phyloP scores from a whole-genome alignment of 2,113 vertebrate species.

The Edolisoma coerulescens region DNA sequence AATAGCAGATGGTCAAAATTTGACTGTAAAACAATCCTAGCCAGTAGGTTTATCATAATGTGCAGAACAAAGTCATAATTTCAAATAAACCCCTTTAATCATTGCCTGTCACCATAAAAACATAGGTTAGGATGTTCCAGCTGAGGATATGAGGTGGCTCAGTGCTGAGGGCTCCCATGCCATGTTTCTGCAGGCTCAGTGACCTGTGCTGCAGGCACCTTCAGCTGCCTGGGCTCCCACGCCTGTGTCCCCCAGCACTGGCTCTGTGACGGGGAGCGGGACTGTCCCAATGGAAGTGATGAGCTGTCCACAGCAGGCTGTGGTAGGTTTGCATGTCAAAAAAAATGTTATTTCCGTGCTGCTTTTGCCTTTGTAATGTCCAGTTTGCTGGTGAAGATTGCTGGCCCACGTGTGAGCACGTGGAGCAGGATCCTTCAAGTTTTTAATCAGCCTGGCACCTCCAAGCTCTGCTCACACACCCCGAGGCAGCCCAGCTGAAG shows the following conservation, averaged over 20 bases:
- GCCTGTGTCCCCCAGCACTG: slow-evolving; percentile 92
- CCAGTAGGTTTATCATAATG: not conserved
- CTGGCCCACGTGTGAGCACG: fast-evolving
- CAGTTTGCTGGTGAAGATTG: not conserved
- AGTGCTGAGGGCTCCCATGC: fast-evolving
- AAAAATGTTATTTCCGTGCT: fast-evolving
- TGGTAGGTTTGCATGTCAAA: slow-evolving; percentile 66
- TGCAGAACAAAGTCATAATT: not conserved
- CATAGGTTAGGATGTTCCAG: fast-evolving
- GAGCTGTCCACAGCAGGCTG: slow-evolving; percentile 94
- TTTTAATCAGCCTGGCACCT: not conserved
- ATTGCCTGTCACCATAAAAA: fast-evolving
- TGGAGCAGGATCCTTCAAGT: fast-evolving
- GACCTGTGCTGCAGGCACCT: slow-evolving; percentile 89
- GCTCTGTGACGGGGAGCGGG: slow-evolving; percentile 96
- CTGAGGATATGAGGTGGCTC: fast-evolving
- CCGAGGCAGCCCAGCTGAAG: not conserved
- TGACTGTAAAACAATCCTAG: not conserved
- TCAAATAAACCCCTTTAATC: not conserved
- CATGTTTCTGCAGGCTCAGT: slow-evolving; percentile 74
- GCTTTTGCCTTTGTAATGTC: not conserved
- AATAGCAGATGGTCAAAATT: not conserved
- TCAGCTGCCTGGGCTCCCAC: slow-evolving; percentile 90
- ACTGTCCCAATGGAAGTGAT: slow-evolving; percentile 94
- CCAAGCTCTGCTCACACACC: not conserved